Evolutionary conservation across 1,140 invertebrate genomes (phyloP).

Genomic region (Whitmania pigra): DNA sequence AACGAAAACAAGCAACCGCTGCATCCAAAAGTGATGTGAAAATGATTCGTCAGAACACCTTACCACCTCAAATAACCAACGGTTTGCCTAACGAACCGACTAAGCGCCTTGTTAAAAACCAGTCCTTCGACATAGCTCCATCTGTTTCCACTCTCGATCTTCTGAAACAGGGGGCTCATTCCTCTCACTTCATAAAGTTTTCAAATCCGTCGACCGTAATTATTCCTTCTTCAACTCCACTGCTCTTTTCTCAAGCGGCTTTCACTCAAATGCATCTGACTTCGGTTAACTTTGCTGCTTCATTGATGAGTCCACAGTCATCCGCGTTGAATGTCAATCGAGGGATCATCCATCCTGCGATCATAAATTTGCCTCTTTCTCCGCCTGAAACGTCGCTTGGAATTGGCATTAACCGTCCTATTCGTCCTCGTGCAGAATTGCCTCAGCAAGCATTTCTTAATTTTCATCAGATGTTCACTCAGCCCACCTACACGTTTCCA

Average conservation of each 20-base stretch:
- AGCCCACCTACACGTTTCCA: background rate
- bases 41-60: no score
- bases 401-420: no score
- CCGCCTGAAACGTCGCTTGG: no score
- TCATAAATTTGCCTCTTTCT: no score
- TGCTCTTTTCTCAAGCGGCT: background rate
- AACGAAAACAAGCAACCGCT: background rate
- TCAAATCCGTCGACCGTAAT: background rate
- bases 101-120: constrained; percentile 14
- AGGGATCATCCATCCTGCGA: no score
- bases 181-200: background rate
- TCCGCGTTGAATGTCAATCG: no score
- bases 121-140: background rate
- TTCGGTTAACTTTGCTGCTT: background rate
- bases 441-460: background rate
- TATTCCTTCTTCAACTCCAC: background rate
- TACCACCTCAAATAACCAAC: no score
- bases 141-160: background rate
- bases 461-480: background rate
- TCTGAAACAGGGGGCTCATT: background rate
- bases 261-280: background rate
- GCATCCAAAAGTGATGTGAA: background rate
- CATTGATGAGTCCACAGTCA: background rate
- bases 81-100: constrained; percentile 5
- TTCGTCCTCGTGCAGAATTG: no score